Percentiles rank a stretch among this genome's conserved stretches.
These are phyloP conservation scores for Thalassaphorura encarpata DNA, from an alignment of 1,140 invertebrate species.

Conservation along the genomic window DNA sequence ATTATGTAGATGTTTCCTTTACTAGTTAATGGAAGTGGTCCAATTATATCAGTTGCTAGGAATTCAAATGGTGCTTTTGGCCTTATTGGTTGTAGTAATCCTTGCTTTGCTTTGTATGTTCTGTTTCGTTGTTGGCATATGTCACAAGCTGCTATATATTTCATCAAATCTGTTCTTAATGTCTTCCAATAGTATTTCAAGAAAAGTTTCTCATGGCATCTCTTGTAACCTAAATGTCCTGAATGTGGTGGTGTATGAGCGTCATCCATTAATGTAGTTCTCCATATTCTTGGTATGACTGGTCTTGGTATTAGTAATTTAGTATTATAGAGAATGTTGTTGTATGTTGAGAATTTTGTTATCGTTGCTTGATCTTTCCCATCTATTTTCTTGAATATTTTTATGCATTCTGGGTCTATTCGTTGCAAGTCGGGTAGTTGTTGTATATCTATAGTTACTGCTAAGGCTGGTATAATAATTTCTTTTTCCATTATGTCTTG, in stretches of 20 bases:
- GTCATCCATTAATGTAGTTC: neutral
- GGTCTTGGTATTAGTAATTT: neutral
- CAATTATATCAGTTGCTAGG: constrained; percentile 38
- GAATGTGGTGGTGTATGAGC: neutral
- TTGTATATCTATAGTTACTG: neutral
- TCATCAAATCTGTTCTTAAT: constrained; percentile 30
- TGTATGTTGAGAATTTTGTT: neutral
- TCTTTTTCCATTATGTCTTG: neutral
- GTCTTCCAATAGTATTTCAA: constrained; percentile 33
- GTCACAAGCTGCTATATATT: constrained; percentile 17
- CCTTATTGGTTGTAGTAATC: neutral
- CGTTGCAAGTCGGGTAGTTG: neutral
- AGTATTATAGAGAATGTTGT: neutral
- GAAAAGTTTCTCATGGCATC: neutral
- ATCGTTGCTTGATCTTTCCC: too few relatives aligned
- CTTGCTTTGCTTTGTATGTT: neutral
- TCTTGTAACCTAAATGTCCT: neutral
- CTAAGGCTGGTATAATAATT: constrained; percentile 1
- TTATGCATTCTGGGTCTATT: neutral
- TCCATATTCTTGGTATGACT: neutral
- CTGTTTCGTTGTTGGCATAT: neutral
- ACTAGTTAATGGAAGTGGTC: constrained; percentile 36
- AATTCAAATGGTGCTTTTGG: neutral
- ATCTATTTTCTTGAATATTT: neutral
- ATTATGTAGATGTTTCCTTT: constrained; percentile 35